A percentile compares a stretch with the other conserved stretches of the same genome.
Conservation (phyloP, 2,797 vertebrate genomes). For the Podargus strigoides region DNA sequence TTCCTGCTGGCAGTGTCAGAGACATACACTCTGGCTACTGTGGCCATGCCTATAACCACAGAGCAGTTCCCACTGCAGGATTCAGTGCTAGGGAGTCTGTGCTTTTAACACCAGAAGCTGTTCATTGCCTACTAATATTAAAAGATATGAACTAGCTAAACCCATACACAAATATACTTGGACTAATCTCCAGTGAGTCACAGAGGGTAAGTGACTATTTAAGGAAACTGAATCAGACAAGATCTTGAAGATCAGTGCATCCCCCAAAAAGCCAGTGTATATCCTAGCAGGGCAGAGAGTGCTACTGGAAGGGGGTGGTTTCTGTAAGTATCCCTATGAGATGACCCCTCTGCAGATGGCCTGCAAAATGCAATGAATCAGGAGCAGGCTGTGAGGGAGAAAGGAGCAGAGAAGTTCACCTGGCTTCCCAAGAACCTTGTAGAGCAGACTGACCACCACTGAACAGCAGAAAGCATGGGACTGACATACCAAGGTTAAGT, state of each 20-base stretch:
- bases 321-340: background rate
- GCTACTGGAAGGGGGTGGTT: background rate
- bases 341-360: background rate
- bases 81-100: background rate
- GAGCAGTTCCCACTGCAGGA: background rate
- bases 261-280: background rate
- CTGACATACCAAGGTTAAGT: fast-evolving
- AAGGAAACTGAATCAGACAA: background rate
- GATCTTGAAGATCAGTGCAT: background rate
- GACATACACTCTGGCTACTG: background rate
- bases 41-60: background rate
- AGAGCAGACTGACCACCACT: background rate
- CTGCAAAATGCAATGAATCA: background rate
- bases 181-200: background rate
- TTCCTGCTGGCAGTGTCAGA: background rate
- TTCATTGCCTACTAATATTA: background rate
- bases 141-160: conserved; percentile 40
- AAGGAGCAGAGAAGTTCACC: background rate
- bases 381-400: background rate
- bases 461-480: background rate
- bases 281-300: background rate
- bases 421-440: background rate
- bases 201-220: background rate
- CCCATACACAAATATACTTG: background rate
- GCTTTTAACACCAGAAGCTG: background rate